Conservation (phyloP, 2,113 vertebrate species). For the Tragelaphus buxtoni region DNA sequence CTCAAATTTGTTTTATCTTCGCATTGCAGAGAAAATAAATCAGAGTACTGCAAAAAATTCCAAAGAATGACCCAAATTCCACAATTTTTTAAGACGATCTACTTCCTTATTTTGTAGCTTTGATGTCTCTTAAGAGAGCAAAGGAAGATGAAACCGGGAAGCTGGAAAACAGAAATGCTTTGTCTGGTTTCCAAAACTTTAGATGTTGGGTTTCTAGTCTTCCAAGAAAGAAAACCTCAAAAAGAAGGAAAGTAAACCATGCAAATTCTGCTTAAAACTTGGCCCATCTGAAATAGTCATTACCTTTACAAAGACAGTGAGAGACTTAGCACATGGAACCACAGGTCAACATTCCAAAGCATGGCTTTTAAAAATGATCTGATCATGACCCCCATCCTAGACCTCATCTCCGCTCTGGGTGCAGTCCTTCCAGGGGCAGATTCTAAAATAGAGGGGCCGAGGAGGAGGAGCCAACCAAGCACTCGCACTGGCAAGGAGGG, state of each 20-base stretch:
- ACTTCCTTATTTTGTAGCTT: not conserved
- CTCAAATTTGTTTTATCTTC: slow-evolving; percentile 12
- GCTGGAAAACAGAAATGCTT: slow-evolving; percentile 7
- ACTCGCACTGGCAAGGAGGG: not conserved
- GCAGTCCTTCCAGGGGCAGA: not conserved
- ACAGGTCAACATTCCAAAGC: slow-evolving; percentile 30
- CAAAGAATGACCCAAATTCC: not conserved
- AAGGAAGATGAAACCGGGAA: not conserved
- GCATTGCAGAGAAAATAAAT: not conserved
- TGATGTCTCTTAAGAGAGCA: not conserved
- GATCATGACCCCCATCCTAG: not conserved
- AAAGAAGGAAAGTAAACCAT: slow-evolving; percentile 48
- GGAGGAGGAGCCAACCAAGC: not conserved
- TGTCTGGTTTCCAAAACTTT: slow-evolving; percentile 34
- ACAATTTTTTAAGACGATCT: not conserved
- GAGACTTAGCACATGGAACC: slow-evolving; percentile 39
- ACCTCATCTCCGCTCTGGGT: not conserved
- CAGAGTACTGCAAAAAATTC: slow-evolving; percentile 3
- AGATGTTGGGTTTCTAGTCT: not conserved
- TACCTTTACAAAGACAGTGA: slow-evolving; percentile 34
- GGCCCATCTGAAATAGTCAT: slow-evolving; percentile 48
- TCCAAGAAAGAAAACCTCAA: slow-evolving; percentile 30
- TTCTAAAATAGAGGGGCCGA: not conserved
- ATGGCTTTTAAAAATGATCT: slow-evolving; percentile 25
- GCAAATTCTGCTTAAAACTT: not conserved